Evolutionary conservation across 2,888 invertebrate species (phyloP).

Genomic region (Apocheima hispidaria): DNA sequence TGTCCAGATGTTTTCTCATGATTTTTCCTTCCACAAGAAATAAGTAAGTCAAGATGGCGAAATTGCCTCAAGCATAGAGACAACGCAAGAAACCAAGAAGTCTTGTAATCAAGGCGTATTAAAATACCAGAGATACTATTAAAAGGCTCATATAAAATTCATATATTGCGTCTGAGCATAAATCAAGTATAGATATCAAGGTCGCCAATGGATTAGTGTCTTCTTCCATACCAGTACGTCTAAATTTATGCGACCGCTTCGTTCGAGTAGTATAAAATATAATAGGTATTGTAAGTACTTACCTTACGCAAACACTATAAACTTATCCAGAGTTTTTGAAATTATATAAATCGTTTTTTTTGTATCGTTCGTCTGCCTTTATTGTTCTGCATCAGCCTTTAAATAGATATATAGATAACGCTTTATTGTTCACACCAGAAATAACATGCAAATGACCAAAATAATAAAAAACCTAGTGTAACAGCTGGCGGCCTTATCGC

Average conservation of each 20-base stretch:
- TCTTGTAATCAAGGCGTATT: constrained; percentile 11
- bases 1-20: neutral
- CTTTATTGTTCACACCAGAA: too few relatives aligned
- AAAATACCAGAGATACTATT: constrained; percentile 29
- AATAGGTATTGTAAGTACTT: neutral
- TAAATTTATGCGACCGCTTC: constrained; percentile 8
- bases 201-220: constrained; percentile 21
- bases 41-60: neutral
- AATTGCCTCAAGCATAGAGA: constrained; percentile 3
- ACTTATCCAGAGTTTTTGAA: neutral
- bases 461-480: too few relatives aligned
- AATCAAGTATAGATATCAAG: constrained; percentile 35
- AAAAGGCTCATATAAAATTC: constrained; percentile 33
- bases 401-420: too few relatives aligned
- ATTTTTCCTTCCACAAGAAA: neutral
- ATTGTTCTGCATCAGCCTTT: too few relatives aligned
- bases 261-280: neutral
- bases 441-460: too few relatives aligned
- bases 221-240: constrained; percentile 6
- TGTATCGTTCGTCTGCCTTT: too few relatives aligned
- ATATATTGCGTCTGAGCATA: constrained; percentile 37
- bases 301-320: neutral
- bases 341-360: too few relatives aligned
- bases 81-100: constrained; percentile 17
- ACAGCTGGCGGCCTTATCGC: too few relatives aligned